phyloP scores from a whole-genome alignment of 2,797 vertebrate species.

The Peromyscus attwateri region DNA sequence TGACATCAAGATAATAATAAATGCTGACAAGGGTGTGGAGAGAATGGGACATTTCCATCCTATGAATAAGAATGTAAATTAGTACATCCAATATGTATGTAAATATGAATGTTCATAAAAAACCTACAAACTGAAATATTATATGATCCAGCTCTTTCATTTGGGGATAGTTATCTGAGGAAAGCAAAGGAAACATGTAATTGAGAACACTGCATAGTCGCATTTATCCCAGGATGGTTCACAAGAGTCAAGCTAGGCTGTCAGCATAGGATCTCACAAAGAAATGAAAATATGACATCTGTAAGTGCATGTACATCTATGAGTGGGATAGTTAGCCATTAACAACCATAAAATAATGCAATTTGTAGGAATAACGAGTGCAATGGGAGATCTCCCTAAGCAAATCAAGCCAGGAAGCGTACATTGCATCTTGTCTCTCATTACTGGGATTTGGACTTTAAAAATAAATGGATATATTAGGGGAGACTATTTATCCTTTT shows the following conservation, averaged over 20 bases:
- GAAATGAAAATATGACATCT: neutral
- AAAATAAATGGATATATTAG: neutral
- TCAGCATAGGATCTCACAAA: neutral
- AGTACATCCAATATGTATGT: neutral
- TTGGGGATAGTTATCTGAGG: neutral
- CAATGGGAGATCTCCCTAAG: neutral
- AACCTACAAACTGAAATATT: neutral
- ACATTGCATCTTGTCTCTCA: neutral
- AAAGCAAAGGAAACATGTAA: neutral
- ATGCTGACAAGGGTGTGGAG: neutral
- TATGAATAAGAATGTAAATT: neutral
- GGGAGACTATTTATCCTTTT: neutral
- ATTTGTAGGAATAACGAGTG: neutral
- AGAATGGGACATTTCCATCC: neutral
- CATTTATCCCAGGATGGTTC: neutral
- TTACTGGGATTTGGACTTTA: neutral
- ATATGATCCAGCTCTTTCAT: neutral
- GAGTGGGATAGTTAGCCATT: neutral
- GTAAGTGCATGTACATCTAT: neutral
- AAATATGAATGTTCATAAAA: neutral
- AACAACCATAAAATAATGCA: neutral
- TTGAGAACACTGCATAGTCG: neutral
- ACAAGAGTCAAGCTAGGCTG: neutral
- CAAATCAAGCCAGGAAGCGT: neutral
- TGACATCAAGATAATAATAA: neutral